Evolutionary conservation across 2,113 vertebrate genomes (phyloP).

Genomic region (Struthio camelus): DNA sequence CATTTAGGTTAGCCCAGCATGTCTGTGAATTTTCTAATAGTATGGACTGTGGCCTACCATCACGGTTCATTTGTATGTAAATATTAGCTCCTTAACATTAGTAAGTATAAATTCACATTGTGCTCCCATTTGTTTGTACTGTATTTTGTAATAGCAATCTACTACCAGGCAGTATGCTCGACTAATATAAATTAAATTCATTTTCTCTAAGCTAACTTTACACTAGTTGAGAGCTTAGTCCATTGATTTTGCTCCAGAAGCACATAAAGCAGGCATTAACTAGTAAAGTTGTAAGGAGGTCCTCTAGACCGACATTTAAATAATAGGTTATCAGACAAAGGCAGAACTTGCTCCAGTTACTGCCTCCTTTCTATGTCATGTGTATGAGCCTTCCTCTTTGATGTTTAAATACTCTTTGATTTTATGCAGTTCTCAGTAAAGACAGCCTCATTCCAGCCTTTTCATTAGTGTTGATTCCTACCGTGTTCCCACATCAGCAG

Average conservation of each 20-base stretch:
- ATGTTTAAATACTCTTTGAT: background rate
- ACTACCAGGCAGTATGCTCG: background rate
- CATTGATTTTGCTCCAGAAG: background rate
- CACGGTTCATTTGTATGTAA: background rate
- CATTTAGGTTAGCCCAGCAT: background rate
- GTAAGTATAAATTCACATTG: background rate
- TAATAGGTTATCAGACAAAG: background rate
- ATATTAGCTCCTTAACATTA: background rate
- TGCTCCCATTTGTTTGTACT: background rate
- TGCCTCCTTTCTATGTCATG: conserved; percentile 2
- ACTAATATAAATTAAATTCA: background rate
- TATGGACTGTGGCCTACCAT: background rate
- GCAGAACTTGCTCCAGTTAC: background rate
- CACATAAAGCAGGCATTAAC: background rate
- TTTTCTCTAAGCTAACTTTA: background rate
- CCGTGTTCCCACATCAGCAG: conserved; percentile 33
- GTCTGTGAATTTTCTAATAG: background rate
- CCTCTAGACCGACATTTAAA: background rate
- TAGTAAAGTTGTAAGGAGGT: background rate
- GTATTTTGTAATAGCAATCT: background rate
- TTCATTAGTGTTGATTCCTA: conserved; percentile 11
- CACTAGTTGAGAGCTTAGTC: background rate
- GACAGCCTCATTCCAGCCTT: background rate
- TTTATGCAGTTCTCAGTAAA: conserved; percentile 51
- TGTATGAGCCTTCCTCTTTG: background rate